Base-by-base conservation (phyloP, 2,113 vertebrate species). In the Corvus moneduloides region DNA sequence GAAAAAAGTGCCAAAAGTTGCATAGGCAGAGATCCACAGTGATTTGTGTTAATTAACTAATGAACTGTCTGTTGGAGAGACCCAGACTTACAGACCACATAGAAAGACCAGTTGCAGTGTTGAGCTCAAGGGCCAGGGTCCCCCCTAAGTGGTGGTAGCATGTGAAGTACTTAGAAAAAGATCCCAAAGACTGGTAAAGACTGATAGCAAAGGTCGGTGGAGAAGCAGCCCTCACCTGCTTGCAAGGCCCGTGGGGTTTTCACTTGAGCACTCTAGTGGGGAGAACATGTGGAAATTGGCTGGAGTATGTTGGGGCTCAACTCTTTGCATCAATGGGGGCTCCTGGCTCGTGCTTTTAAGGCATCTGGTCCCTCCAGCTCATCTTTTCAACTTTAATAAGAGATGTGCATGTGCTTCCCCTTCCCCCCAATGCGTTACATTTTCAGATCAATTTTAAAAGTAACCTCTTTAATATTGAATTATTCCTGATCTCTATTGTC, bases 401-500 rank as follows among this genome's bases (percentile, higher is more conserved):
- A 54, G 22, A 39, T 72, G 17, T 87, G 23, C 6, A 2, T 84
- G 75, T 51, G 69, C 54, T 93, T 88, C 44, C 80, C 66, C 83
- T 71, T 71, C 55, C 20, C 81, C 75, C 46, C 27, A 82, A 6
- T 43, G 75, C 7, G 84, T 92, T 97, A 96, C 92, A 95, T 94
- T 97, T 96, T 94, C 86, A 88, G 95, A 94, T 90, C 75, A 87
- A 73, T 96, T 96, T 96, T 64, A 94, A 94, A 93, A 96, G 97
- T 96, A 91, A 94, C 95, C 93, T 97, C 96, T 98, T 98, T 96
- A 97, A 98, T 97, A 97, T 96, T 96, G 94, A 97, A 97, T 97
- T 91, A 84, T 97, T 89, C 80, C 76, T n/a, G 56, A 94, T 92
- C 94, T 94, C 84, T 89, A 62, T 86, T 97, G 94, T 94, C 93